Percentiles rank a stretch among this genome's conserved stretches.
Evolutionary conservation across 2,888 invertebrate species (phyloP).

Genomic region (Proisotoma minuta): DNA sequence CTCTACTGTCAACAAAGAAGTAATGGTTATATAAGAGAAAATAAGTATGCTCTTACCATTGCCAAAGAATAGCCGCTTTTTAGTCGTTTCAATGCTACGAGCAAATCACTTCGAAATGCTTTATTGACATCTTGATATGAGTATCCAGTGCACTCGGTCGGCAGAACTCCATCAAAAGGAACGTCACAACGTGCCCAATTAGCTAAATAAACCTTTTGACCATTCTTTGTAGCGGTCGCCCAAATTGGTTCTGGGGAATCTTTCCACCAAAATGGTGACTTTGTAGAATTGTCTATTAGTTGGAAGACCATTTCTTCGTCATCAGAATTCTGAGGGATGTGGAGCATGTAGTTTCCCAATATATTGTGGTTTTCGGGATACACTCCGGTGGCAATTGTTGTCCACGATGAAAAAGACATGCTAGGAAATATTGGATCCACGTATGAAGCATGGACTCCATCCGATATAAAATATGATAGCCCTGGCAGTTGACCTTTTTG

Average conservation of each 20-base stretch:
- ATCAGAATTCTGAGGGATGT: slow-evolving; percentile 31
- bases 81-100: slow-evolving; percentile 34
- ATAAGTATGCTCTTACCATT: slow-evolving; percentile 36
- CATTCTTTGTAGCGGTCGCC: slow-evolving; percentile 48
- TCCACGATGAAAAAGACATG: slow-evolving; percentile 49
- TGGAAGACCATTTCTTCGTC: slow-evolving; percentile 37
- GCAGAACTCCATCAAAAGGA: slow-evolving; percentile 39
- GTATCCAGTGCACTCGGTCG: slow-evolving; percentile 43
- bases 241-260: slow-evolving; percentile 48
- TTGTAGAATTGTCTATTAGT: slow-evolving; percentile 29
- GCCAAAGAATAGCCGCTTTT: slow-evolving; percentile 42
- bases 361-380: slow-evolving; percentile 50
- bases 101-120: slow-evolving; percentile 40
- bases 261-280: slow-evolving; percentile 42
- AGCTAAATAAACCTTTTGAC: slow-evolving; percentile 40
- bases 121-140: slow-evolving; percentile 24
- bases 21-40: too few species aligned
- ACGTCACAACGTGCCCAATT: slow-evolving; percentile 48
- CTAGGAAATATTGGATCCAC: slow-evolving; percentile 44
- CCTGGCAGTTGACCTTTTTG: slow-evolving; percentile 40
- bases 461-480: slow-evolving; percentile 42
- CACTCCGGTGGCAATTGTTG: slow-evolving; percentile 47
- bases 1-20: too few species aligned
- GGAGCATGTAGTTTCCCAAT: slow-evolving; percentile 51
- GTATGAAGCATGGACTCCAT: slow-evolving; percentile 48